Evolutionary conservation across 2,888 invertebrate genomes (phyloP).

Genomic region (Odontothrips loti): DNA sequence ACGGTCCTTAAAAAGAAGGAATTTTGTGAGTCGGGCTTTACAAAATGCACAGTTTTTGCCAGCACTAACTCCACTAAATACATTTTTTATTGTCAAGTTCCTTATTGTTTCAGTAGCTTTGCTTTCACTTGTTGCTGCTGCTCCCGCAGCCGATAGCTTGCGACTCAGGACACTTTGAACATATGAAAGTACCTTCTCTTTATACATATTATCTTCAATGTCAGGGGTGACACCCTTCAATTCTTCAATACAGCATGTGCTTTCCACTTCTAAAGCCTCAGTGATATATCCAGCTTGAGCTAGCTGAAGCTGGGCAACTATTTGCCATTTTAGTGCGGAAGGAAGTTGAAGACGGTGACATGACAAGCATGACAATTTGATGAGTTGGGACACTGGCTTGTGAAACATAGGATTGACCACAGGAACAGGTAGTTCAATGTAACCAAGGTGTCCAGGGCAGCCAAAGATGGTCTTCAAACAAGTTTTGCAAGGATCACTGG

Average conservation of each 20-base stretch:
- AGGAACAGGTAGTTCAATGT: conserved; percentile 83
- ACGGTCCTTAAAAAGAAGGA: conserved; percentile 58
- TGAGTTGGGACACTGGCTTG: conserved; percentile 62
- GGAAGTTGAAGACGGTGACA: conserved; percentile 67
- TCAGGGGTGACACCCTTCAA: conserved; percentile 41
- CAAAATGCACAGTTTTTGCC: conserved; percentile 56
- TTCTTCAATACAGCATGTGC: not conserved
- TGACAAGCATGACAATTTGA: conserved; percentile 64
- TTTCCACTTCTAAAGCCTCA: conserved; percentile 65
- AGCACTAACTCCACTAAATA: not conserved
- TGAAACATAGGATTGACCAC: conserved; percentile 89
- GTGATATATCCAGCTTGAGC: conserved; percentile 69
- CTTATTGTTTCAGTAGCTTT: conserved; percentile 33
- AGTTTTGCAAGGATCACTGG: conserved; percentile 70
- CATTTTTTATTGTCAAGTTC: not conserved
- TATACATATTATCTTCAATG: conserved; percentile 41
- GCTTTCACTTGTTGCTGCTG: not conserved
- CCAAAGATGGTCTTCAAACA: conserved; percentile 62
- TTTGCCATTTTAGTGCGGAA: conserved; percentile 54
- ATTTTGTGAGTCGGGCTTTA: conserved; percentile 50
- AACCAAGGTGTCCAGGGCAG: conserved; percentile 93
- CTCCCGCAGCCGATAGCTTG: not conserved
- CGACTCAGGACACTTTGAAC: not conserved
- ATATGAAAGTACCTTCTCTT: conserved; percentile 46
- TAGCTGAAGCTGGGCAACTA: conserved; percentile 65